These are phyloP conservation scores for Meteorus colon DNA, from an alignment of 2,888 invertebrate species.

Conservation along the genomic window DNA sequence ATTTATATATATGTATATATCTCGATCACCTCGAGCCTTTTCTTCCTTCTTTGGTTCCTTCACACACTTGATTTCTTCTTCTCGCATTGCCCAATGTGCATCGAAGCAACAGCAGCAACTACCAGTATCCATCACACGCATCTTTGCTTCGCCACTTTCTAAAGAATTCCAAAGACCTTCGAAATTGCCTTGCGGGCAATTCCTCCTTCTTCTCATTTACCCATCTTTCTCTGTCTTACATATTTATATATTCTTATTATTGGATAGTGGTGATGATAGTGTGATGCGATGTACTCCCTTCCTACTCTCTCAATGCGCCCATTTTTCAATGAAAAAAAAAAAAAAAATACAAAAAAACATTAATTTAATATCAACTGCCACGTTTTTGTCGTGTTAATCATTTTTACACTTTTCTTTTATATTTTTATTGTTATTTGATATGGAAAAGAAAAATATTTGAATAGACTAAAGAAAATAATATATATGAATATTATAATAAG, in stretches of 20 bases:
- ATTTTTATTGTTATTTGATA: slow-evolving; percentile 21
- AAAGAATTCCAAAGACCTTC: slow-evolving; percentile 56
- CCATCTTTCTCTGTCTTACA: slow-evolving; percentile 34
- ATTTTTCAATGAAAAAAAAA: no score
- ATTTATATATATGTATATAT: neutral
- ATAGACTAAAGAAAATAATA: neutral
- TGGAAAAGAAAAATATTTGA: neutral
- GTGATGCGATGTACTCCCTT: neutral
- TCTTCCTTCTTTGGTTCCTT: slow-evolving; percentile 26
- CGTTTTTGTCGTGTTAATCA: no score
- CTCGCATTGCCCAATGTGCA: slow-evolving; percentile 45
- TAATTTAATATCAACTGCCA: no score
- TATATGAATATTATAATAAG: slow-evolving; percentile 17
- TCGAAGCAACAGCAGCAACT: slow-evolving; percentile 29
- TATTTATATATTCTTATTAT: neutral
- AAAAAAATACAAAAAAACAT: no score
- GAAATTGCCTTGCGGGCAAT: slow-evolving; percentile 55
- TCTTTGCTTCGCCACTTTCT: slow-evolving; percentile 56
- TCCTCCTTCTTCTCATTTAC: slow-evolving; percentile 38
- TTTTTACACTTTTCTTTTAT: neutral
- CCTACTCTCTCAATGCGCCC: neutral
- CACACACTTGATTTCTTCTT: slow-evolving; percentile 41
- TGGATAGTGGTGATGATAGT: slow-evolving; percentile 17
- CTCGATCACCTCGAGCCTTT: slow-evolving; percentile 47
- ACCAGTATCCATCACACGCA: slow-evolving; percentile 38